Evolutionary conservation across 2,797 vertebrate genomes (phyloP), one percentile per base, ranked within the genome.

Genomic region (Potorous gilbertii): DNA sequence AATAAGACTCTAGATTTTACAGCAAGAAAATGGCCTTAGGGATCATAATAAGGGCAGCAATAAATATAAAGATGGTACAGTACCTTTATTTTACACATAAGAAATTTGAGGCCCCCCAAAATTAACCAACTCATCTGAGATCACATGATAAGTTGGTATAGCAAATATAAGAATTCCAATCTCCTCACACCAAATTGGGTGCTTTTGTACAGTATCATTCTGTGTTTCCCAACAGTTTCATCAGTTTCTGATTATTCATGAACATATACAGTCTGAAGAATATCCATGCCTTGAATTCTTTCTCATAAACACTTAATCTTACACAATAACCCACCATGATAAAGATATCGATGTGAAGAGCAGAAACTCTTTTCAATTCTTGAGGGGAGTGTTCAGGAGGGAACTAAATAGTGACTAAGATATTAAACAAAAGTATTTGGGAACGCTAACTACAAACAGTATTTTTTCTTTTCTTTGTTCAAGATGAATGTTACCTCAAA

Each of bases 1-100:
- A 91, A 95, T 66, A 92, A 8, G 93, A 95, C 29, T 92, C 16
- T 81, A 18, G 34, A 90, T 95, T 87, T 90, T 28, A 55, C 52
- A 95, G 29, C n/a, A 46, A 40, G 18, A 16, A 81, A 46, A 81
- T 74, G n/a, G n/a, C n/a, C 21, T 81, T 81, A 40, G n/a, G 66
- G 66, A 81, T 46, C 8, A 40, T 10, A 81, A 81, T 40, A 81
- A 81, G n/a, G 66, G 16, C 6, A 40, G 18, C 66, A 81, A 40
- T 40, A 81, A 40, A 24, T n/a, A 24, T 81, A 74, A 66, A 66
- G 31, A 66, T 40, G 16, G 34, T 66, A 8, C 34, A 74, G 16
- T 74, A 74, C 66, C 16, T n/a, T 74, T 40, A 74, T 74, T 74
- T 21, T 74, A 18, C 5, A 74, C n/a, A 12, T 74, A 40, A 74